phyloP scores from a whole-genome alignment of 2,888 invertebrate species.

The Heliconius erato region DNA sequence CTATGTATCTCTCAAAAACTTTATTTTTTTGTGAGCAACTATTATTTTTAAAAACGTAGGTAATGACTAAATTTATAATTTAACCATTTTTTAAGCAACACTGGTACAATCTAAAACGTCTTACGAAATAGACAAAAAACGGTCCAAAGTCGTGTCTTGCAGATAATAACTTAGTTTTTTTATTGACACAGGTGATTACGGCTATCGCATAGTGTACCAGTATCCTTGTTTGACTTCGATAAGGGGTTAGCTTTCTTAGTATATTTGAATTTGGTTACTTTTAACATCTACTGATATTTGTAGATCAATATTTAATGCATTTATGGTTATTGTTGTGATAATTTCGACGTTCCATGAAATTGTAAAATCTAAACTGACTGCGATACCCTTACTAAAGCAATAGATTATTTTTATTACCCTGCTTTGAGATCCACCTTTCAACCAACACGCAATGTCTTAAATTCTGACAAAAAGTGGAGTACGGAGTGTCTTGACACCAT shows the following conservation, averaged over 20 bases:
- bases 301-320: conserved; percentile 5
- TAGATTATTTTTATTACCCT: too few species aligned
- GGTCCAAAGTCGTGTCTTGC: conserved; percentile 7
- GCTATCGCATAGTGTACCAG: conserved; percentile 32
- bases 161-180: conserved; percentile 34
- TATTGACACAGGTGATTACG: conserved; percentile 47
- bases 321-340: background rate
- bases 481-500: too few species aligned
- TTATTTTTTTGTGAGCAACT: too few species aligned
- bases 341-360: background rate
- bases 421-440: too few species aligned
- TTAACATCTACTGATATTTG: background rate
- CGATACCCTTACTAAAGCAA: too few species aligned
- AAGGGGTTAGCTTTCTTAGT: conserved; percentile 17
- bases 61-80: background rate
- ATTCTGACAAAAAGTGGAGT: too few species aligned
- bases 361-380: background rate
- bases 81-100: background rate
- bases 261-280: background rate
- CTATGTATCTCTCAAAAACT: too few species aligned
- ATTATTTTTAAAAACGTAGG: too few species aligned
- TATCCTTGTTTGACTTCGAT: conserved; percentile 39
- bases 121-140: conserved; percentile 16
- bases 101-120: background rate
- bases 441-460: too few species aligned